These are phyloP conservation scores for Ptilonorhynchus violaceus DNA, from an alignment of 2,113 vertebrate species.

Conservation along the genomic window DNA sequence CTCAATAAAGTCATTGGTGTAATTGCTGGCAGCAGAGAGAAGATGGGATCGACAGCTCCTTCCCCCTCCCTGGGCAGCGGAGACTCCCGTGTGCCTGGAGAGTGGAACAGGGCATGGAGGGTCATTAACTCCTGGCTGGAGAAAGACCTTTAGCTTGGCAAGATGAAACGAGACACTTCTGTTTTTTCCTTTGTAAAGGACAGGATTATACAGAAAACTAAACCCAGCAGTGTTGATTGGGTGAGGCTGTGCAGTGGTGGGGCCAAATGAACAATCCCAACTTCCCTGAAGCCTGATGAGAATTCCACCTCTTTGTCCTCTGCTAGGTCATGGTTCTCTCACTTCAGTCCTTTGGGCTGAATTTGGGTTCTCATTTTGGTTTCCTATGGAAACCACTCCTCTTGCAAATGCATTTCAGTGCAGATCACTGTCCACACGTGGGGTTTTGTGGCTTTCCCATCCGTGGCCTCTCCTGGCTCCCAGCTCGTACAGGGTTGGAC, in stretches of 20 bases:
- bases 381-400: background rate
- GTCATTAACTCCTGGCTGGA: background rate
- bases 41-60: background rate
- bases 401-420: rapidly evolving
- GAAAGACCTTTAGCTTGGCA: background rate
- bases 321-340: background rate
- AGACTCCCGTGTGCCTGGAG: background rate
- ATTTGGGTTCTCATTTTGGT: background rate
- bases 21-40: background rate
- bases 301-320: background rate
- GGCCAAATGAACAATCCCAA: background rate
- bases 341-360: background rate
- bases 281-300: background rate
- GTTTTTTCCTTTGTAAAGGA: background rate
- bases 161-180: background rate
- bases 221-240: background rate
- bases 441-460: background rate
- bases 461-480: background rate
- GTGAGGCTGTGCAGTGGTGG: background rate
- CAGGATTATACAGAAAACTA: background rate
- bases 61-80: background rate
- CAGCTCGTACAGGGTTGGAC: background rate
- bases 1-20: background rate
- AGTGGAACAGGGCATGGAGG: background rate
- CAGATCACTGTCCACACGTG: rapidly evolving